Evolutionary conservation across 2,888 invertebrate species (phyloP).

Genomic region (Nymphalis c-album): DNA sequence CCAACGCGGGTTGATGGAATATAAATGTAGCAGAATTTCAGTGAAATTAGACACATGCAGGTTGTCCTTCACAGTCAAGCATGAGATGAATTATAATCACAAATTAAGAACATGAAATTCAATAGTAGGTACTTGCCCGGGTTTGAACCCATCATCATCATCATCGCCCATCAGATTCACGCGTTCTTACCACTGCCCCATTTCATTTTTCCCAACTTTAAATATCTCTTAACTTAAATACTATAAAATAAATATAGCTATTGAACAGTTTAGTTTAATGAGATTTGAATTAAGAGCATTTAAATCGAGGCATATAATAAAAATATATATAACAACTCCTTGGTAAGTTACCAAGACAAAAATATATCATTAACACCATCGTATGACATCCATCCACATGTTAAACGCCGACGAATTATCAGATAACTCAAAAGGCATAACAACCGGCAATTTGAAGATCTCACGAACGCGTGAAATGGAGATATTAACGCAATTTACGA

Average conservation of each 20-base stretch:
- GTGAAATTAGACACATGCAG: too few relatives aligned
- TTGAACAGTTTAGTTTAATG: neutral
- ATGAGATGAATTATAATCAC: too few relatives aligned
- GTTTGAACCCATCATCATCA: too few relatives aligned
- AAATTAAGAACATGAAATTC: too few relatives aligned
- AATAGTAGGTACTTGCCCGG: too few relatives aligned
- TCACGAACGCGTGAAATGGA: slow-evolving; percentile 64
- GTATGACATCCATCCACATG: slow-evolving; percentile 34
- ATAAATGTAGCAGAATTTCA: too few relatives aligned
- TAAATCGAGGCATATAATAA: slow-evolving; percentile 12
- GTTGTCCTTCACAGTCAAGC: too few relatives aligned
- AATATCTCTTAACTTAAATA: too few relatives aligned
- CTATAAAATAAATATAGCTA: neutral
- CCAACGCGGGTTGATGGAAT: too few relatives aligned
- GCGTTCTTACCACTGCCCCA: too few relatives aligned
- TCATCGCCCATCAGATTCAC: too few relatives aligned
- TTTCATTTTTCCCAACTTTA: too few relatives aligned
- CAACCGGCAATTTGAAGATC: slow-evolving; percentile 65
- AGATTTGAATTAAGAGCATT: slow-evolving; percentile 15
- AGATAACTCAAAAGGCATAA: slow-evolving; percentile 67
- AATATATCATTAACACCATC: slow-evolving; percentile 34
- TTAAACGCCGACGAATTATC: slow-evolving; percentile 55
- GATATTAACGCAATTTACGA: slow-evolving; percentile 70
- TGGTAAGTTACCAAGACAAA: slow-evolving; percentile 21
- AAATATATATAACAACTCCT: slow-evolving; percentile 8